Conservation (phyloP, 2,797 vertebrate species). For the Podarcis lilfordi region DNA sequence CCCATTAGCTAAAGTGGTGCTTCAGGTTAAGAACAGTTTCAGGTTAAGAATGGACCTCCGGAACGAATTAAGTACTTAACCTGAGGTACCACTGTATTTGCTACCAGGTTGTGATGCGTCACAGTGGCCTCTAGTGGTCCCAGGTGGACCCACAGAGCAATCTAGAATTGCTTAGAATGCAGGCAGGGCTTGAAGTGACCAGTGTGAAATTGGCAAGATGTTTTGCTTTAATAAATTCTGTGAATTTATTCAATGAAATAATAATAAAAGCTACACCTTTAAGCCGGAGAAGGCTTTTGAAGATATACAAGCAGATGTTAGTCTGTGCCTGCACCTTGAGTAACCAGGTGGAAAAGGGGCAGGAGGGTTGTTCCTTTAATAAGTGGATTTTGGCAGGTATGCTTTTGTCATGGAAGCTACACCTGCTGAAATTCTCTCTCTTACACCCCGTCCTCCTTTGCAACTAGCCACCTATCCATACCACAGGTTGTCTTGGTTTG, state of each 20-base stretch:
- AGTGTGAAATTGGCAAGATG: background rate
- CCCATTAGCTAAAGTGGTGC: too few species aligned
- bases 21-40: too few species aligned
- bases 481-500: background rate
- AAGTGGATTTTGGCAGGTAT: too few species aligned
- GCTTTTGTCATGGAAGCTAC: too few species aligned
- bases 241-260: background rate
- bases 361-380: too few species aligned
- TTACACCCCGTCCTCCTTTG: too few species aligned
- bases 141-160: background rate
- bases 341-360: too few species aligned
- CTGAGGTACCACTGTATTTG: background rate
- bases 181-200: background rate
- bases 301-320: background rate
- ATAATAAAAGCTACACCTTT: background rate
- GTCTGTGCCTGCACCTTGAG: background rate
- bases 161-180: background rate
- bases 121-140: conserved; percentile 4
- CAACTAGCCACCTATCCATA: background rate
- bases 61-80: too few species aligned
- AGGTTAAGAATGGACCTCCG: too few species aligned
- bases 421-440: too few species aligned
- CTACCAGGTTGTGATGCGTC: background rate
- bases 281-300: background rate
- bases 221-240: too few species aligned